phyloP scores from a whole-genome alignment of 2,113 vertebrate species.

The Psettodes erumei region DNA sequence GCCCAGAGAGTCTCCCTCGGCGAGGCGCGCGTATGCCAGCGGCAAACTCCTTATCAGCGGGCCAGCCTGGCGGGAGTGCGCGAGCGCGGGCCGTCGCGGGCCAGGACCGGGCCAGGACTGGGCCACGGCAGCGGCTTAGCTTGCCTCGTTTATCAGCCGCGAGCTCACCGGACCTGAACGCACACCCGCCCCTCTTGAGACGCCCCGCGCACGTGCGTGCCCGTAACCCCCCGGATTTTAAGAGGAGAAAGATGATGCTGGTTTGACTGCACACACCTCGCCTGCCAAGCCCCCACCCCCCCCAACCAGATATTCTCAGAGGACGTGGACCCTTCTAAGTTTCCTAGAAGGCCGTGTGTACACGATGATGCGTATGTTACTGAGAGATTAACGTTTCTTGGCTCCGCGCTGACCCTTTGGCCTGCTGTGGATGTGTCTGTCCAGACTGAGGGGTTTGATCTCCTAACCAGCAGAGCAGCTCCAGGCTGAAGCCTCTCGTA shows the following conservation, averaged over 20 bases:
- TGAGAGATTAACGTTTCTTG: constrained; percentile 14
- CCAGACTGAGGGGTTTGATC: background rate
- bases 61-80: constrained; percentile 74
- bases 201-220: constrained; percentile 16
- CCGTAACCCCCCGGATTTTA: constrained; percentile 21
- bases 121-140: constrained; percentile 81
- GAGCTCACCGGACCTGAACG: constrained; percentile 80
- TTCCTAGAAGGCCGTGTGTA: constrained; percentile 41
- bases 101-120: constrained; percentile 69
- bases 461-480: background rate
- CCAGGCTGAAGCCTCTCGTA: background rate
- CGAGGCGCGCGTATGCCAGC: constrained; percentile 73
- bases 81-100: constrained; percentile 62
- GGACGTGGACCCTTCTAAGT: constrained; percentile 71
- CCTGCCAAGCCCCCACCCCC: constrained; percentile 67
- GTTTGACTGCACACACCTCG: constrained; percentile 36
- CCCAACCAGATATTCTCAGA: constrained; percentile 42
- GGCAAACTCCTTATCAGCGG: constrained; percentile 81
- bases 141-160: constrained; percentile 77
- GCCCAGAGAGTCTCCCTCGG: constrained; percentile 54
- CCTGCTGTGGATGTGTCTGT: constrained; percentile 14
- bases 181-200: constrained; percentile 55
- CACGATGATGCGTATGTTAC: constrained; percentile 21
- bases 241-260: constrained; percentile 59
- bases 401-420: constrained; percentile 21